Evolutionary conservation across 2,113 vertebrate species (phyloP).

Genomic region (Calypte anna): DNA sequence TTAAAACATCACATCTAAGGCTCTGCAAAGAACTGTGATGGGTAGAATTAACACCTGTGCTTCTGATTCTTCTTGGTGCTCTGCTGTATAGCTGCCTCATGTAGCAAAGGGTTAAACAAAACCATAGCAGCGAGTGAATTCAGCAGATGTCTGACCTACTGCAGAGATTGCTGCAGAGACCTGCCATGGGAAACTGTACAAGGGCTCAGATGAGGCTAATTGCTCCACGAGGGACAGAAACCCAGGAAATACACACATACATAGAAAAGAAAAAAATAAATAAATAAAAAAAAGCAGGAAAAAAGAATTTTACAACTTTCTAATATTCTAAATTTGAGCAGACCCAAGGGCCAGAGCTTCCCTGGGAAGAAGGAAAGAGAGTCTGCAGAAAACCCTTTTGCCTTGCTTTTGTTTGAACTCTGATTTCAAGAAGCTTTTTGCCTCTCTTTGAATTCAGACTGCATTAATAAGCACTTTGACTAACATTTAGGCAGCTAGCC

Average conservation of each 20-base stretch:
- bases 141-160: slow-evolving; percentile 19
- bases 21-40: neutral
- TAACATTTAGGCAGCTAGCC: slow-evolving; percentile 18
- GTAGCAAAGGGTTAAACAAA: slow-evolving; percentile 21
- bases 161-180: slow-evolving; percentile 27
- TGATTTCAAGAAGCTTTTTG: slow-evolving; percentile 27
- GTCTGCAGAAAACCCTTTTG: slow-evolving; percentile 1
- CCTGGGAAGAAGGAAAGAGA: neutral
- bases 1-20: neutral
- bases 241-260: neutral
- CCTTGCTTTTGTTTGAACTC: slow-evolving; percentile 38
- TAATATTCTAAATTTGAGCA: neutral
- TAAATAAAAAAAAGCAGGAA: neutral
- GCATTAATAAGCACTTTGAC: slow-evolving; percentile 3
- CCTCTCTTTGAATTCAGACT: slow-evolving; percentile 11
- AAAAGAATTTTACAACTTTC: neutral
- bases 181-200: slow-evolving; percentile 6
- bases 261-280: neutral
- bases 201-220: slow-evolving; percentile 37
- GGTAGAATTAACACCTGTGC: neutral
- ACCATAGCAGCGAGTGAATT: neutral
- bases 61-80: neutral
- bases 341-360: neutral
- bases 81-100: neutral
- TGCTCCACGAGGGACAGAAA: slow-evolving; percentile 1